These are phyloP conservation scores for Tychaedon coryphoeus DNA, from an alignment of 2,113 vertebrate species.

Conservation along the genomic window DNA sequence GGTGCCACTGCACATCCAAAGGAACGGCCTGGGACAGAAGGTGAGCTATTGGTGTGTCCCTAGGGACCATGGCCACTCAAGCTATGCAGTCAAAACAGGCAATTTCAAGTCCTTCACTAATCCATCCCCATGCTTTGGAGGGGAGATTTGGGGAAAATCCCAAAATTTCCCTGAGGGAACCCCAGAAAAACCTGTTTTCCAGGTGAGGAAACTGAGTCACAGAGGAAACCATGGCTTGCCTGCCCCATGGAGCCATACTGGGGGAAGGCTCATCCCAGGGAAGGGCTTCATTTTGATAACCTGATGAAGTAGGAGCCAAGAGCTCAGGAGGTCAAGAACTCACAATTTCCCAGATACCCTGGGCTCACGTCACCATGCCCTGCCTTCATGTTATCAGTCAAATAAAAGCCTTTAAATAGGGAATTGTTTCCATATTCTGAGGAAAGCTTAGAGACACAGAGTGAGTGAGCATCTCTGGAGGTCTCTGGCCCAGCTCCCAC, in stretches of 20 bases:
- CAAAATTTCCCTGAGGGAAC: not conserved
- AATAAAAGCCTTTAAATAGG: not conserved
- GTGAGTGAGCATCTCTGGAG: not conserved
- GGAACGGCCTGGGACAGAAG: not conserved
- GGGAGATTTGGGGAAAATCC: not conserved
- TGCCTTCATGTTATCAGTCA: not conserved
- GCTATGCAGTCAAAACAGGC: not conserved
- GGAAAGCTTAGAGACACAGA: not conserved
- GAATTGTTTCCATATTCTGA: not conserved
- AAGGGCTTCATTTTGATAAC: not conserved
- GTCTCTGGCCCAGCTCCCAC: not conserved
- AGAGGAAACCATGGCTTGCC: not conserved
- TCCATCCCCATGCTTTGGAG: not conserved
- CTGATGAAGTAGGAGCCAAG: too few species aligned
- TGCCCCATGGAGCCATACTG: not conserved
- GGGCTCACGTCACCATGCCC: not conserved
- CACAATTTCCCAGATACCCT: not conserved
- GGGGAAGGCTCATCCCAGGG: not conserved
- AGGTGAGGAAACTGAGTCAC: not conserved
- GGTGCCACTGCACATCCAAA: accelerated
- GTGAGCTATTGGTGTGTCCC: not conserved
- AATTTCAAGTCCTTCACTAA: not conserved
- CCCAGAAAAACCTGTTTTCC: not conserved
- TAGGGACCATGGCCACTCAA: not conserved
- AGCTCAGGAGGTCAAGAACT: too few species aligned